These are phyloP conservation scores for Liparis tanakae DNA, from an alignment of 2,797 vertebrate genomes.

Conservation along the genomic window DNA sequence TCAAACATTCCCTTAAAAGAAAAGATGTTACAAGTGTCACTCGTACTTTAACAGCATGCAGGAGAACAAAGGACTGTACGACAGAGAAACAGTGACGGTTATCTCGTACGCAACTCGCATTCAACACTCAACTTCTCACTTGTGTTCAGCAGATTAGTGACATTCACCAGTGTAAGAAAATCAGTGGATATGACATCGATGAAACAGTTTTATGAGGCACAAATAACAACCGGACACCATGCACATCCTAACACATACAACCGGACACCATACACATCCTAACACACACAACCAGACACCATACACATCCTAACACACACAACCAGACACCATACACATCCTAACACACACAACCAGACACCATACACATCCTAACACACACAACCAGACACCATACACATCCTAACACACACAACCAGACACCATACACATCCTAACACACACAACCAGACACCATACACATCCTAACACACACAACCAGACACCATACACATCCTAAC, in stretches of 20 bases:
- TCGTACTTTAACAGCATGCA: conserved; percentile 27
- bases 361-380: too few species aligned
- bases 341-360: too few species aligned
- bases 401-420: too few species aligned
- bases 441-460: too few species aligned
- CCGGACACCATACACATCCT: background rate
- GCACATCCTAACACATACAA: conserved; percentile 4
- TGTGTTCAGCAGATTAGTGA: conserved; percentile 19
- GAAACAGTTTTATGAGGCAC: conserved; percentile 9
- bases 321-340: too few species aligned
- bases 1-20: conserved; percentile 42
- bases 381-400: too few species aligned
- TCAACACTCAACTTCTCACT: conserved; percentile 8
- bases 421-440: too few species aligned
- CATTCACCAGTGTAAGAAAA: conserved; percentile 36
- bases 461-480: too few species aligned
- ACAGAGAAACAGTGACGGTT: conserved; percentile 32
- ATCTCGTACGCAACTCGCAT: conserved; percentile 18
- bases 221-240: conserved; percentile 9
- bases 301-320: too few species aligned
- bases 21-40: conserved; percentile 28
- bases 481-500: too few species aligned
- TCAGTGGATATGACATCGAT: conserved; percentile 12
- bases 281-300: too few species aligned
- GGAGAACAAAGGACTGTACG: conserved; percentile 15